Percentiles rank a stretch among this genome's conserved stretches.
Conservation (phyloP, 2,113 vertebrate species). For the Crypturellus undulatus region DNA sequence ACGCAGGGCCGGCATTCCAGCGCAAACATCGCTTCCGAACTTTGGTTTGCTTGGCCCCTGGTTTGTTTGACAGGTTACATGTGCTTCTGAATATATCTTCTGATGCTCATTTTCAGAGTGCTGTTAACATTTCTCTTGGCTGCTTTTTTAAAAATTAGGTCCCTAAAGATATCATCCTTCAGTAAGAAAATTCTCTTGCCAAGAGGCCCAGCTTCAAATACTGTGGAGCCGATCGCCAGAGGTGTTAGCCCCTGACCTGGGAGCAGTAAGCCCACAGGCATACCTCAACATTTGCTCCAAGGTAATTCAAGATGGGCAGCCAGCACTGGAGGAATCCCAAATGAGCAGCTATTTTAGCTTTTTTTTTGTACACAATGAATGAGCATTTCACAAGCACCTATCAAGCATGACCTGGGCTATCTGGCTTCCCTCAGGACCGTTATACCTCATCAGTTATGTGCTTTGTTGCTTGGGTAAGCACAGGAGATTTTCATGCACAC, state of each 20-base stretch:
- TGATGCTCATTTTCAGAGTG: slow-evolving; percentile 47
- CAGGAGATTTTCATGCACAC: not conserved
- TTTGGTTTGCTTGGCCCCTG: slow-evolving; percentile 35
- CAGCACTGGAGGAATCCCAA: not conserved
- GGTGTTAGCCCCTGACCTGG: not conserved
- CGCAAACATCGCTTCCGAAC: slow-evolving; percentile 39
- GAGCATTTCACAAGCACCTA: not conserved
- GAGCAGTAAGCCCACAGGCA: not conserved
- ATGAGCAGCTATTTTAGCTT: not conserved
- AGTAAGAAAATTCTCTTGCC: not conserved
- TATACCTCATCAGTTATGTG: slow-evolving; percentile 5
- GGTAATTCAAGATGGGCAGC: not conserved
- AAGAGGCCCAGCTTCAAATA: not conserved
- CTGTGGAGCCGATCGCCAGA: not conserved
- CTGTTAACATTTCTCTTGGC: slow-evolving; percentile 44
- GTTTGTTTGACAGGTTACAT: slow-evolving; percentile 65
- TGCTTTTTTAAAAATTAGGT: slow-evolving; percentile 39
- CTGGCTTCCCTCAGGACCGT: not conserved
- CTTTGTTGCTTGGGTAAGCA: not conserved
- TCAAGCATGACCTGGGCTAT: not conserved
- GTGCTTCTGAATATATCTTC: slow-evolving; percentile 61
- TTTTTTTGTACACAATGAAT: not conserved
- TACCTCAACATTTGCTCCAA: not conserved
- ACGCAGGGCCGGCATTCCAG: not conserved
- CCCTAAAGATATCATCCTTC: slow-evolving; percentile 39